Conservation (phyloP, 2,797 vertebrate species). For the Sebastes taczanowskii region DNA sequence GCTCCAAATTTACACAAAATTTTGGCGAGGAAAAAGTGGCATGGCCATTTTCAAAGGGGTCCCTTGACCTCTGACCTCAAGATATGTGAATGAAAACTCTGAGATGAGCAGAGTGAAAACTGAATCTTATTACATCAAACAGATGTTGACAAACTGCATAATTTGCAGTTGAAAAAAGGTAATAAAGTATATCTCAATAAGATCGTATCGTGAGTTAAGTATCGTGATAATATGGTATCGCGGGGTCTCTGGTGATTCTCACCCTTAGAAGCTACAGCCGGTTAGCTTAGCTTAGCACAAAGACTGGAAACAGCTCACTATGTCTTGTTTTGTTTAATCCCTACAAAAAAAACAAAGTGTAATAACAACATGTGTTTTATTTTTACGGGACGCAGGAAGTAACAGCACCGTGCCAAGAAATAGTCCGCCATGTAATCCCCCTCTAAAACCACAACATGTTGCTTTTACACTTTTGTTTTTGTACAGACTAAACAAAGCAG, state of each 20-base stretch:
- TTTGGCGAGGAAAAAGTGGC: rapidly evolving
- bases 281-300: too few species aligned
- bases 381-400: not conserved
- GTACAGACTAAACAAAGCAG: not conserved
- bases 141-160: too few species aligned
- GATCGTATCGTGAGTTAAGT: too few species aligned
- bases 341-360: not conserved
- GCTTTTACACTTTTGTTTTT: not conserved
- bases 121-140: too few species aligned
- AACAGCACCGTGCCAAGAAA: not conserved
- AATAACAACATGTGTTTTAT: not conserved
- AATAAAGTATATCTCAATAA: too few species aligned
- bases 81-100: too few species aligned
- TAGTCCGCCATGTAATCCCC: not conserved
- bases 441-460: not conserved
- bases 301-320: not conserved
- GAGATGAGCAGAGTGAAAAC: too few species aligned
- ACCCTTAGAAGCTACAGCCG: not conserved
- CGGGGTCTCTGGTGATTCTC: too few species aligned
- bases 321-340: not conserved
- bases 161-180: too few species aligned
- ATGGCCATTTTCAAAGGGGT: too few species aligned
- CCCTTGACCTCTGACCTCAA: too few species aligned
- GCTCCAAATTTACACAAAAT: rapidly evolving
- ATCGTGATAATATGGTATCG: not conserved